Percentiles rank a stretch among this genome's conserved stretches.
Evolutionary conservation across 2,888 invertebrate species (phyloP).

Genomic region (Meandrusa payeni): DNA sequence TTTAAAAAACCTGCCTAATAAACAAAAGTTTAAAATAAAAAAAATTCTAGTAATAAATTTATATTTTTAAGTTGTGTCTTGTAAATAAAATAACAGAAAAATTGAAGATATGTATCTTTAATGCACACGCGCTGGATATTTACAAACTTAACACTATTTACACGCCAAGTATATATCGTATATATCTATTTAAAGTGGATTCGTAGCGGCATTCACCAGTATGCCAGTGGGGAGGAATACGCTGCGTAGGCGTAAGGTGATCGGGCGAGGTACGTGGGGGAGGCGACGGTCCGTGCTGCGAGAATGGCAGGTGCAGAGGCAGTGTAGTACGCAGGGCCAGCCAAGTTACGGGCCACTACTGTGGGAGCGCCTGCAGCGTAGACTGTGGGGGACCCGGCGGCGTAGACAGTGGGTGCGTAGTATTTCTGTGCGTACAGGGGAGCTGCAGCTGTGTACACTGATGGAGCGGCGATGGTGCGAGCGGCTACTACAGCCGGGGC

Average conservation of each 20-base stretch:
- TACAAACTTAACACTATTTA: conserved; percentile 28
- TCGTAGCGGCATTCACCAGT: conserved; percentile 15
- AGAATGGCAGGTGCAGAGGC: conserved; percentile 26
- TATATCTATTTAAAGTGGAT: conserved; percentile 2
- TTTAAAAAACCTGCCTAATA: too few species aligned
- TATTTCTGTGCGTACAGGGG: conserved; percentile 19
- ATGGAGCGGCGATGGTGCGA: conserved; percentile 33
- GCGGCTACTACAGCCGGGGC: conserved; percentile 33
- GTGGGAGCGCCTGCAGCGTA: conserved; percentile 34
- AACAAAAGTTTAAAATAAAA: too few species aligned
- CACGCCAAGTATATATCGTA: conserved; percentile 22
- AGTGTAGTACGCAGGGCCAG: conserved; percentile 31
- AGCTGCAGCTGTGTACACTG: conserved; percentile 22
- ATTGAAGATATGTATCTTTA: conserved; percentile 17
- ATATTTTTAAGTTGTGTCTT: too few species aligned
- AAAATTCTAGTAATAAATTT: too few species aligned
- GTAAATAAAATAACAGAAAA: conserved; percentile 9
- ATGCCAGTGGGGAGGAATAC: conserved; percentile 28
- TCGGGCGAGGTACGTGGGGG: conserved; percentile 27
- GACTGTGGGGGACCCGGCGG: conserved; percentile 24
- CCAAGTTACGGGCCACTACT: conserved; percentile 32
- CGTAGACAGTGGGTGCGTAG: conserved; percentile 25
- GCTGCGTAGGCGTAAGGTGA: conserved; percentile 29
- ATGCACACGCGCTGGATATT: conserved; percentile 22
- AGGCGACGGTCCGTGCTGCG: conserved; percentile 34